Percentiles rank a stretch among this genome's conserved stretches.
Conservation (phyloP, 1,140 invertebrate species). For the Glossosoma conforme region DNA sequence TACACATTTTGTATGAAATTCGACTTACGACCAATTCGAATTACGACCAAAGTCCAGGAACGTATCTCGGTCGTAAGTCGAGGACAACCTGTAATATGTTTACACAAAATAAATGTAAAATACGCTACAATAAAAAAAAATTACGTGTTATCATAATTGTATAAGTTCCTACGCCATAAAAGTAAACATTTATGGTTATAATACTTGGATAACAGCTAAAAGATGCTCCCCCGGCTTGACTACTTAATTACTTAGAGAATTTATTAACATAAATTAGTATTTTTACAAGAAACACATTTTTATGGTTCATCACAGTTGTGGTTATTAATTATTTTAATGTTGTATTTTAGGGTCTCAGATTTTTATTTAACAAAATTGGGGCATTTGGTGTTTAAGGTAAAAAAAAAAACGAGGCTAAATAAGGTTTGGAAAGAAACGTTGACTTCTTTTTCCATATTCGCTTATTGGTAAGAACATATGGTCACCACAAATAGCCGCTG, state of each 20-base stretch:
- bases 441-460: no score
- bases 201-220: constrained; percentile 21
- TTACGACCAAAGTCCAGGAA: no score
- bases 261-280: constrained; percentile 26
- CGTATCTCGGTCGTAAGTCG: no score
- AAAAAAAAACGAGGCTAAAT: no score
- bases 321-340: constrained; percentile 3
- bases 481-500: no score
- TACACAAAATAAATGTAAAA: no score
- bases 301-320: constrained; percentile 8
- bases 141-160: constrained; percentile 27
- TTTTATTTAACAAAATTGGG: not conserved
- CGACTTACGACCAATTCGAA: no score
- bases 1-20: no score
- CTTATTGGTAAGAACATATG: no score
- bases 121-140: no score
- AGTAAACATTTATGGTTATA: constrained; percentile 26
- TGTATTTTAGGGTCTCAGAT: not conserved
- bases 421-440: no score
- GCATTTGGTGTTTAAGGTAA: not conserved
- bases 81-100: no score
- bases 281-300: constrained; percentile 5
- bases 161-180: constrained; percentile 24
- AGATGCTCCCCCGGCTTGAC: constrained; percentile 5
- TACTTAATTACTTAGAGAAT: constrained; percentile 29